Base-by-base conservation (phyloP, 35 echinoderm and acorn worm species). In the Eucidaris tribuloides region DNA sequence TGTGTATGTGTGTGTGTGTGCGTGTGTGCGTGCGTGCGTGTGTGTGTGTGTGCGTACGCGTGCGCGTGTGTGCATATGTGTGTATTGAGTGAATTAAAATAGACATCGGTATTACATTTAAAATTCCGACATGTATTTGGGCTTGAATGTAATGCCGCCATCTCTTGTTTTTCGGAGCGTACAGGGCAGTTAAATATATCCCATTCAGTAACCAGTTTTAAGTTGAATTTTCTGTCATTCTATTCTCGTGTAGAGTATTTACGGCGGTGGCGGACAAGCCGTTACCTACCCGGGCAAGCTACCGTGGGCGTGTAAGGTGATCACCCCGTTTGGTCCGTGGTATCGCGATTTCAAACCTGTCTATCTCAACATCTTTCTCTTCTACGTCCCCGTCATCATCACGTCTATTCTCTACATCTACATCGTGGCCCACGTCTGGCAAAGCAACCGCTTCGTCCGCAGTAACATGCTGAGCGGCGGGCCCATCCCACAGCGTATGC, bases 271-370 rank as follows among this genome's bases (percentile, higher is more conserved):
- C 36, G 86, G 79, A n/a, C n/a, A 82, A 22, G 86, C 58, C 18
- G 43, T 89, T 29, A 83, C 86, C 0, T 94, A 94, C 76, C 38
- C 54, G 25, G 92, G 92, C 17, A 94, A 94, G 64, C 39, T 82
- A 0, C 56, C 81, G 1, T 94, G 89, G 41, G 92, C 92, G 31
- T 94, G 92, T 65, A 89, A 89, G 61, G 65, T 85, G 27, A 58
- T 83, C 9, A 15, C 76, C 37, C 92, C 92, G n/a, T 81, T 85
- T 15, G 86, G 87, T 31, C 31, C 22, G 6, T 94, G 92, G 92
- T 89, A 84, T 56, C 68, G 81, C 42, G 86, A 89, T 64, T 94
- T 94, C 46, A 94, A 94, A 81, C 70, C 86, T 13, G 83, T 94
- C 19, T 94, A 94, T 65, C 49, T 94, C 3, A 85, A 94, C 42